A percentile compares a stretch with the other conserved stretches of the same genome.
These are phyloP conservation scores for Anguilla marmorata DNA, from an alignment of 2,797 vertebrate species.

Conservation along the genomic window DNA sequence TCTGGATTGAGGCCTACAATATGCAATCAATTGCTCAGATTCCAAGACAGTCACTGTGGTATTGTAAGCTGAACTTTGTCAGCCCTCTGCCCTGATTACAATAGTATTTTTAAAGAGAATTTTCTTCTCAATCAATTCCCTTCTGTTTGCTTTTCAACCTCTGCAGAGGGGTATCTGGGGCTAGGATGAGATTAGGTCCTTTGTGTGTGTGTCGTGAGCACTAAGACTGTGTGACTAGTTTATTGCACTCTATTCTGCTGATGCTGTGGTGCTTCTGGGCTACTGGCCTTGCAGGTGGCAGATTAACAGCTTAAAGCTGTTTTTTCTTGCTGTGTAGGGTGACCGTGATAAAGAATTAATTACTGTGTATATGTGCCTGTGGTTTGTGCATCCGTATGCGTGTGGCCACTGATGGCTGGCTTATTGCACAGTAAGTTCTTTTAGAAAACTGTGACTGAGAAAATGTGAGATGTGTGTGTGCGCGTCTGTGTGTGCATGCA, in stretches of 20 bases:
- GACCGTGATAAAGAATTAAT: not conserved
- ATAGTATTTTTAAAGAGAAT: not conserved
- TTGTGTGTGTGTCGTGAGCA: not conserved
- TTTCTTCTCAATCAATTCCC: constrained; percentile 7
- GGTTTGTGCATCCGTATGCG: not conserved
- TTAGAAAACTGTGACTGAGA: not conserved
- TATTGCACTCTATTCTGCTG: not conserved
- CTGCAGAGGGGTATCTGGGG: not conserved
- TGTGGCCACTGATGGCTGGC: not conserved
- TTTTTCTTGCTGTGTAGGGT: not conserved
- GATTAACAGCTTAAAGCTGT: not conserved
- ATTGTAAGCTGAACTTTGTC: not conserved
- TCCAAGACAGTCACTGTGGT: not conserved
- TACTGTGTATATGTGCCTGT: constrained; percentile 15
- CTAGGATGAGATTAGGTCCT: not conserved
- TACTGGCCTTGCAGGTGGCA: not conserved
- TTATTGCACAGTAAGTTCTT: not conserved
- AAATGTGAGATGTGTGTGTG: not conserved
- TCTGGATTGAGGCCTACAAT: no score
- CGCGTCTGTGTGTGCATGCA: not conserved
- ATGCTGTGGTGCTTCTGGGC: not conserved
- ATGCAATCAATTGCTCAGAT: not conserved
- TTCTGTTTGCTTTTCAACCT: not conserved
- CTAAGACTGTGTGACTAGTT: not conserved
- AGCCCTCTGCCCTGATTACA: not conserved